Evolutionary conservation across 1,140 invertebrate species (phyloP).

Genomic region (Nasonia vitripennis): DNA sequence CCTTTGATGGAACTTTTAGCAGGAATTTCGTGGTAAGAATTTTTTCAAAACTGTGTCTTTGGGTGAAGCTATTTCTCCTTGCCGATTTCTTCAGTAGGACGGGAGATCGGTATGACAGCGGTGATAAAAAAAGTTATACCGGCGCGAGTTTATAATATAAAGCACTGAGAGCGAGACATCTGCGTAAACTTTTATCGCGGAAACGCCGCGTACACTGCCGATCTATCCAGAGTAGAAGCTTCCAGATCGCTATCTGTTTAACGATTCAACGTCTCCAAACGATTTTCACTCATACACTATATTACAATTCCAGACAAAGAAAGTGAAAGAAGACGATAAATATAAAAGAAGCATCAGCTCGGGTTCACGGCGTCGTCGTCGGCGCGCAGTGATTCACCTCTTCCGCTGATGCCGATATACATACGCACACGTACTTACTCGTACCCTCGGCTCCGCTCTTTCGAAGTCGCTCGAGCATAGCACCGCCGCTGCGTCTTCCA

Average conservation of each 20-base stretch:
- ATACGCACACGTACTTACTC: background rate
- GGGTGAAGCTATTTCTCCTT: background rate
- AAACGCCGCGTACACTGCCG: no score
- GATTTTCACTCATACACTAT: no score
- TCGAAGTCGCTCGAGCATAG: constrained; percentile 6
- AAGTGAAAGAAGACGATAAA: background rate
- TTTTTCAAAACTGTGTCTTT: background rate
- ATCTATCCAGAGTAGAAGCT: no score
- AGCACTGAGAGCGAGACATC: background rate
- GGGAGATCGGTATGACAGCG: no score
- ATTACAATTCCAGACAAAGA: background rate
- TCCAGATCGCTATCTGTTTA: no score
- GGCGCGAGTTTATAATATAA: background rate
- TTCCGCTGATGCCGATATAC: background rate
- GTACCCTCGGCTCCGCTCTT: background rate
- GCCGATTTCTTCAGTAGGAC: background rate
- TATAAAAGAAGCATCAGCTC: background rate
- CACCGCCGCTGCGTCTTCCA: constrained; percentile 11
- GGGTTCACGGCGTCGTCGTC: background rate
- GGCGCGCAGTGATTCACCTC: constrained; percentile 16
- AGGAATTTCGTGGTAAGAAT: constrained; percentile 25
- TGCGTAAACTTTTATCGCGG: no score
- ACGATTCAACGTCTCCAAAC: no score
- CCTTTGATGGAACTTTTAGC: constrained; percentile 19
- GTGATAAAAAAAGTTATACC: no score